Percentiles rank a stretch among this genome's conserved stretches.
phyloP scores from a whole-genome alignment of 2,888 invertebrate species.

The Drosophila antonietae region DNA sequence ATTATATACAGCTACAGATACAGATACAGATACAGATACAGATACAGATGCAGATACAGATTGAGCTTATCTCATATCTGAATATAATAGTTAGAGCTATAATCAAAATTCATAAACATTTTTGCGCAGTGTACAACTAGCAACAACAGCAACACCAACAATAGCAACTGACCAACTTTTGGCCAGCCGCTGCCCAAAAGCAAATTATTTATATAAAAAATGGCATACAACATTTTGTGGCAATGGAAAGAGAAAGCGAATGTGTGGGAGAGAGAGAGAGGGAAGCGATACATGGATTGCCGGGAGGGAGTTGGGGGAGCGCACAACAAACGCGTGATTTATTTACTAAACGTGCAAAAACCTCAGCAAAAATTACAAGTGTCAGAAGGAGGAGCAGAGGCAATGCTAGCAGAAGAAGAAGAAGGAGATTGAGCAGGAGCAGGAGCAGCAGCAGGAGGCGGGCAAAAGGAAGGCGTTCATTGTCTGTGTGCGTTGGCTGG shows the following conservation, averaged over 20 bases:
- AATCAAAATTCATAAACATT: background rate
- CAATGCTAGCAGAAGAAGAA: background rate
- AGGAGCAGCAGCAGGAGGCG: background rate
- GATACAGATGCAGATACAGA: too few relatives aligned
- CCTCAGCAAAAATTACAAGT: slow-evolving; percentile 77
- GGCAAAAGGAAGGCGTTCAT: slow-evolving; percentile 34
- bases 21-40: too few relatives aligned
- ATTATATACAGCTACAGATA: too few relatives aligned
- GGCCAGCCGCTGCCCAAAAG: slow-evolving; percentile 43
- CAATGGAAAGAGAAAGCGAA: slow-evolving; percentile 9
- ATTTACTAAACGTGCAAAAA: slow-evolving; percentile 79
- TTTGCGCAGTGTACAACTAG: slow-evolving; percentile 31
- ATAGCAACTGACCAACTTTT: slow-evolving; percentile 54
- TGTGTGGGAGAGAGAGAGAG: background rate
- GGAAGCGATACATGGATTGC: background rate
- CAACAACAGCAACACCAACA: slow-evolving; percentile 34
- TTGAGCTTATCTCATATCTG: too few relatives aligned
- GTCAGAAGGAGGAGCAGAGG: slow-evolving; percentile 20
- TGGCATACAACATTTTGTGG: slow-evolving; percentile 59
- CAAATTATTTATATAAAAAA: slow-evolving; percentile 77
- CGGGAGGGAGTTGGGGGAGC: background rate
- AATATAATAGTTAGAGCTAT: too few relatives aligned
- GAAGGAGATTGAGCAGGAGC: background rate
- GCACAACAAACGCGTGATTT: slow-evolving; percentile 71
- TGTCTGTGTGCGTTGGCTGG: slow-evolving; percentile 67